A percentile compares a stretch with the other conserved stretches of the same genome.
Evolutionary conservation across 2,888 invertebrate genomes (phyloP).

Genomic region (Disparrhopalites patrizii): DNA sequence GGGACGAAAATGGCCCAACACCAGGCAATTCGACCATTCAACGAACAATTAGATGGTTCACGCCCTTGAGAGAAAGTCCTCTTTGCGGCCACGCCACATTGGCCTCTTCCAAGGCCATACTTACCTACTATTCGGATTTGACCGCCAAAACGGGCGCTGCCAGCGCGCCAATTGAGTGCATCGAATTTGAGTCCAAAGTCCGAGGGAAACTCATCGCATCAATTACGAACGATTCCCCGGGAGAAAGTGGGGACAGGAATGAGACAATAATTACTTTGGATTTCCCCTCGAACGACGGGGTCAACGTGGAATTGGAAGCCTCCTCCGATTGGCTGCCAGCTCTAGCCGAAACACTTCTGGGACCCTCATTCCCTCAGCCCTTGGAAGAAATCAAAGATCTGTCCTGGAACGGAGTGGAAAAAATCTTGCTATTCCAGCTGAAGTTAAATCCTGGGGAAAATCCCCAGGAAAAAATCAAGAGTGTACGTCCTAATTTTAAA

Average conservation of each 20-base stretch:
- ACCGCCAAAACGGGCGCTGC: neutral
- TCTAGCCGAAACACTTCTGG: neutral
- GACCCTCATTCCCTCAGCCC: neutral
- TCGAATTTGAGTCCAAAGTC: slow-evolving; percentile 10
- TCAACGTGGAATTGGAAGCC: neutral
- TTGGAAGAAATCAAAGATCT: neutral
- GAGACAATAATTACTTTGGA: slow-evolving; percentile 7
- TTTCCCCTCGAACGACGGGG: slow-evolving; percentile 7
- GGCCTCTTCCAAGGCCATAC: neutral
- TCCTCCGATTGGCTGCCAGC: neutral
- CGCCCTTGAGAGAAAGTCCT: neutral
- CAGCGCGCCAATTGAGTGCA: neutral
- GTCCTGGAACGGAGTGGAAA: neutral
- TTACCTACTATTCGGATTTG: slow-evolving; percentile 35
- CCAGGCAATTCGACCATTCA: no score
- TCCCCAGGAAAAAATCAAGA: neutral
- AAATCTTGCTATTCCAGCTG: neutral
- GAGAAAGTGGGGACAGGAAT: no score
- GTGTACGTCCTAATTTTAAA: neutral
- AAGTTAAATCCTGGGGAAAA: neutral
- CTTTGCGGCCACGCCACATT: slow-evolving; percentile 21
- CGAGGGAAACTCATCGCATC: slow-evolving; percentile 5
- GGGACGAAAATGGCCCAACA: no score
- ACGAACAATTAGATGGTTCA: slow-evolving; percentile 26
- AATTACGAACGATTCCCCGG: neutral